These are phyloP conservation scores for Tolypeutes matacus DNA, from an alignment of 2,797 vertebrate genomes.

Conservation along the genomic window DNA sequence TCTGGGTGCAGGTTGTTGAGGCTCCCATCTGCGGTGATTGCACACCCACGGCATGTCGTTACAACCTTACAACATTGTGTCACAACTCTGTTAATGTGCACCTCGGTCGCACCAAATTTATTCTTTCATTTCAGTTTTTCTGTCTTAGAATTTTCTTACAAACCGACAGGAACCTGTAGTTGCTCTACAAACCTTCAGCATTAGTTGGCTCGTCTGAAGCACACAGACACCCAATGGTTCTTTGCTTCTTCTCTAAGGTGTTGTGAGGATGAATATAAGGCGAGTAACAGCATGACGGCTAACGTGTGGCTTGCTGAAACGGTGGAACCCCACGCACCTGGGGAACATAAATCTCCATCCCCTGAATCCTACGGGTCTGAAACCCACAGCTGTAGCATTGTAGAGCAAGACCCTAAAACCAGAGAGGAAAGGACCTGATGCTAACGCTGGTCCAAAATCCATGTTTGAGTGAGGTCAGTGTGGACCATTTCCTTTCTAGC, in stretches of 20 bases:
- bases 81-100: neutral
- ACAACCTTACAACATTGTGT: neutral
- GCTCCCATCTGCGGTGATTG: neutral
- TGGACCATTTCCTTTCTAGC: neutral
- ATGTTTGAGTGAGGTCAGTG: neutral
- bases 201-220: constrained; percentile 1
- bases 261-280: constrained; percentile 41
- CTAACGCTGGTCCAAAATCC: neutral
- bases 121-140: neutral
- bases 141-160: constrained; percentile 17
- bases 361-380: neutral
- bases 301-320: neutral
- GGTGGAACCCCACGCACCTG: neutral
- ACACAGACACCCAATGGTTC: neutral
- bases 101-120: neutral
- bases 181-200: neutral
- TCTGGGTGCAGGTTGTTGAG: neutral
- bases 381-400: neutral
- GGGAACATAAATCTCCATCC: neutral
- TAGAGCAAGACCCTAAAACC: neutral
- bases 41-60: neutral
- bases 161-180: neutral
- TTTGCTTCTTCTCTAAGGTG: neutral
- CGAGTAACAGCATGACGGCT: constrained; percentile 22
- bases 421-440: neutral